Evolutionary conservation across 2,797 vertebrate genomes (phyloP).

Genomic region (Huso huso): DNA sequence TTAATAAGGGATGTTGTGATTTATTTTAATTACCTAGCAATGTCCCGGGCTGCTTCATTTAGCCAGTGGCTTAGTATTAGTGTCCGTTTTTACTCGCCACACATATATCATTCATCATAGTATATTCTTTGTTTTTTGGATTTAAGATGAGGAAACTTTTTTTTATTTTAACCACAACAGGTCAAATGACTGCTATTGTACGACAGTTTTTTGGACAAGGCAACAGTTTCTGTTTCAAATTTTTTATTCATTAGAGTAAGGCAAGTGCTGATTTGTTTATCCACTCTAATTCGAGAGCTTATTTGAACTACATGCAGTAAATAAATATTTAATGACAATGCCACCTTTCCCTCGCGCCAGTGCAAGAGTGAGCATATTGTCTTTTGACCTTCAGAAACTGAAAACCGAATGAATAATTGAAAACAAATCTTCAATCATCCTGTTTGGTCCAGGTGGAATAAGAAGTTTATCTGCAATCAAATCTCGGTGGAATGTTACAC

Average conservation of each 20-base stretch:
- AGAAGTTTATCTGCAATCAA: conserved; percentile 48
- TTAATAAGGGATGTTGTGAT: no score
- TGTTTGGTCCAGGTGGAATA: conserved; percentile 49
- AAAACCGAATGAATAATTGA: conserved; percentile 86
- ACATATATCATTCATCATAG: background rate
- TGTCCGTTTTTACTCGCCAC: no score
- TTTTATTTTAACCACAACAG: background rate
- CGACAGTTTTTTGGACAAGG: background rate
- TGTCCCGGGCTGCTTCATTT: no score
- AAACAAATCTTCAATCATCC: conserved; percentile 68
- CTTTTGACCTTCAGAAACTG: conserved; percentile 82
- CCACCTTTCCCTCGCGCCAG: conserved; percentile 56
- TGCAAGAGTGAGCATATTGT: conserved; percentile 50
- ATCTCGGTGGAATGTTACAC: conserved; percentile 47
- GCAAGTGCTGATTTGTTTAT: conserved; percentile 42
- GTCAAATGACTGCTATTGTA: background rate
- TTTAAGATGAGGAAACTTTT: background rate
- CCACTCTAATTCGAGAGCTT: conserved; percentile 71
- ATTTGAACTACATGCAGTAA: conserved; percentile 72
- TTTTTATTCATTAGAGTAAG: conserved; percentile 25
- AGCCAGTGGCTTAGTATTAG: no score
- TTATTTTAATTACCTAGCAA: no score
- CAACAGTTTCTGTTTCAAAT: conserved; percentile 9
- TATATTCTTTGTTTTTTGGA: background rate
- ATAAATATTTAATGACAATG: conserved; percentile 86